These are phyloP conservation scores for Sebastes matsubarae DNA, from an alignment of 2,797 vertebrate genomes.

Conservation along the genomic window DNA sequence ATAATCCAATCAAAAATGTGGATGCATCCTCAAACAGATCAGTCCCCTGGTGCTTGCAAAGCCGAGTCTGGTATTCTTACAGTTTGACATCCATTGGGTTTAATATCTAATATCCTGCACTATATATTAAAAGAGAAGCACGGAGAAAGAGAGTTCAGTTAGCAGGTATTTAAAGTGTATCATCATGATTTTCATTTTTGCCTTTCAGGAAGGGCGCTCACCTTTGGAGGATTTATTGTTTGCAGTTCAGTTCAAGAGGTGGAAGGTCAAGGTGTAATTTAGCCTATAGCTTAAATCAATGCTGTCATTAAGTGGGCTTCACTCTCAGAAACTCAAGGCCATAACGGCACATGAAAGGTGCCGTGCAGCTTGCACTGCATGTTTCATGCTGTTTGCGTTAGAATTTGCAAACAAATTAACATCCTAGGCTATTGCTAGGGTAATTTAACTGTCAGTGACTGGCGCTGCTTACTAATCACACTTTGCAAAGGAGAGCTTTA, in stretches of 20 bases:
- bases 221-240: slow-evolving; percentile 1
- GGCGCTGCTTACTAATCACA: slow-evolving; percentile 4
- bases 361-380: neutral
- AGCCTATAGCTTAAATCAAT: neutral
- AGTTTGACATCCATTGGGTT: slow-evolving; percentile 46
- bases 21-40: slow-evolving; percentile 70
- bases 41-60: slow-evolving; percentile 55
- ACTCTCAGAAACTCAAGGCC: neutral
- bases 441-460: slow-evolving; percentile 11
- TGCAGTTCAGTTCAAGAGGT: neutral
- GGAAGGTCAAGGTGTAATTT: neutral
- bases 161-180: slow-evolving; percentile 1
- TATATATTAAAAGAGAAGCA: slow-evolving; percentile 15
- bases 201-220: neutral
- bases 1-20: slow-evolving; percentile 82
- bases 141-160: neutral
- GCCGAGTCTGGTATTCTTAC: slow-evolving; percentile 46
- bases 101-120: slow-evolving; percentile 25
- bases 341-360: neutral
- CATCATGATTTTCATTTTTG: neutral
- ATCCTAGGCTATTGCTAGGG: neutral
- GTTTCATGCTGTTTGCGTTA: neutral
- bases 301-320: neutral
- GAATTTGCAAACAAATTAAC: slow-evolving; percentile 3
- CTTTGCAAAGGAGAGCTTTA: neutral